These are phyloP conservation scores for Escarpia spicata DNA, from an alignment of 2,888 invertebrate species.

Conservation along the genomic window DNA sequence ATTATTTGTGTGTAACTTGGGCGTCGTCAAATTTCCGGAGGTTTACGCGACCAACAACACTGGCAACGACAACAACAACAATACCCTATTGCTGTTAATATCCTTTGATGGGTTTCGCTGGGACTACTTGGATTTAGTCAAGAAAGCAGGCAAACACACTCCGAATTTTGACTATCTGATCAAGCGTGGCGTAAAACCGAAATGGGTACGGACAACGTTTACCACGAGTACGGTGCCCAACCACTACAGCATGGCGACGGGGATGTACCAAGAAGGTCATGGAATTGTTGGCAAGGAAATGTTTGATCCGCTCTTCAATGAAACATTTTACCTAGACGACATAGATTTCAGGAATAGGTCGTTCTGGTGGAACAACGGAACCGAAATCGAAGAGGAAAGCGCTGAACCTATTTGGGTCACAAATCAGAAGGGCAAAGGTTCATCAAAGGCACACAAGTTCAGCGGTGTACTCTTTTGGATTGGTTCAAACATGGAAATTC, in stretches of 20 bases:
- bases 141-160: neutral
- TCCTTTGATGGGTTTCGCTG: slow-evolving; percentile 20
- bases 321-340: neutral
- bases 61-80: neutral
- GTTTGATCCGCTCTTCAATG: slow-evolving; percentile 17
- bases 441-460: neutral
- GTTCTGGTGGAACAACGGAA: neutral
- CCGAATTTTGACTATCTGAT: slow-evolving; percentile 13
- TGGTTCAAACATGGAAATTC: neutral
- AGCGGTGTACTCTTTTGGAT: neutral
- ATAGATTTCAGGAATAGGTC: neutral
- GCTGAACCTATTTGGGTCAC: slow-evolving; percentile 19
- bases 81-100: neutral
- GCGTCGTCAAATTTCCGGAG: neutral
- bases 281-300: slow-evolving; percentile 20
- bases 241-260: slow-evolving; percentile 21
- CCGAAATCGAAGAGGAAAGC: neutral
- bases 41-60: neutral
- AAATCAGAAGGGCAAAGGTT: neutral
- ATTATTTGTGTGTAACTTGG: neutral
- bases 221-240: slow-evolving; percentile 18
- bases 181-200: slow-evolving; percentile 13
- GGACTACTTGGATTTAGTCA: slow-evolving; percentile 14
- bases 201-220: neutral
- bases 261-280: slow-evolving; percentile 17